phyloP scores from a whole-genome alignment of 2,888 invertebrate genomes.

The Trissoscelio sp. region DNA sequence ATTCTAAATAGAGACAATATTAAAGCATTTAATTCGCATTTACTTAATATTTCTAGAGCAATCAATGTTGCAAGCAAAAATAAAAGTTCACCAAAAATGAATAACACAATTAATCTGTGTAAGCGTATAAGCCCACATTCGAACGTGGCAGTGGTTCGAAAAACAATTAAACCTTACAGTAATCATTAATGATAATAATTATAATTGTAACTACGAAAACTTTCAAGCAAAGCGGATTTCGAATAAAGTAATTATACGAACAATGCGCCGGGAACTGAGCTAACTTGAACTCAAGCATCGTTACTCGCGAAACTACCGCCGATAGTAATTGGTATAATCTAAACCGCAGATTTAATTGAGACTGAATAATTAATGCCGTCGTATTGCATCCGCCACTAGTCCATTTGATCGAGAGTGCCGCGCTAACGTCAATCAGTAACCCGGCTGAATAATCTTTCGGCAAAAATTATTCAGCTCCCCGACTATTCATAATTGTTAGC shows the following conservation, averaged over 20 bases:
- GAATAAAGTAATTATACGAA: slow-evolving; percentile 68
- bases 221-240: slow-evolving; percentile 58
- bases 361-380: slow-evolving; percentile 74
- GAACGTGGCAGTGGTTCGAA: not conserved
- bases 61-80: not conserved
- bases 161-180: slow-evolving; percentile 28
- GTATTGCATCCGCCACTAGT: slow-evolving; percentile 58
- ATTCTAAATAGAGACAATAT: not conserved
- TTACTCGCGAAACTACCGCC: slow-evolving; percentile 63
- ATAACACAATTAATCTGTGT: not conserved
- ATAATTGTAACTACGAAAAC: slow-evolving; percentile 54
- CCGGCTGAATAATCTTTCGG: slow-evolving; percentile 34
- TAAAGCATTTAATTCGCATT: not conserved
- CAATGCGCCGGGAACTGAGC: slow-evolving; percentile 65
- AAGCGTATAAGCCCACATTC: too few relatives aligned
- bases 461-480: slow-evolving; percentile 50
- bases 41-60: not conserved
- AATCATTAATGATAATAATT: slow-evolving; percentile 55
- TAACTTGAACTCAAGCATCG: slow-evolving; percentile 65
- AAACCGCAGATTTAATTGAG: slow-evolving; percentile 73
- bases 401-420: slow-evolving; percentile 51
- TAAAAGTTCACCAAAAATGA: not conserved
- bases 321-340: slow-evolving; percentile 73
- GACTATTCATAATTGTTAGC: slow-evolving; percentile 31
- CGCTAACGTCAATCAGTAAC: slow-evolving; percentile 45